A percentile compares a stretch with the other conserved stretches of the same genome.
phyloP scores from a whole-genome alignment of 2,113 vertebrate species.

The Chlamydotis undulata region DNA sequence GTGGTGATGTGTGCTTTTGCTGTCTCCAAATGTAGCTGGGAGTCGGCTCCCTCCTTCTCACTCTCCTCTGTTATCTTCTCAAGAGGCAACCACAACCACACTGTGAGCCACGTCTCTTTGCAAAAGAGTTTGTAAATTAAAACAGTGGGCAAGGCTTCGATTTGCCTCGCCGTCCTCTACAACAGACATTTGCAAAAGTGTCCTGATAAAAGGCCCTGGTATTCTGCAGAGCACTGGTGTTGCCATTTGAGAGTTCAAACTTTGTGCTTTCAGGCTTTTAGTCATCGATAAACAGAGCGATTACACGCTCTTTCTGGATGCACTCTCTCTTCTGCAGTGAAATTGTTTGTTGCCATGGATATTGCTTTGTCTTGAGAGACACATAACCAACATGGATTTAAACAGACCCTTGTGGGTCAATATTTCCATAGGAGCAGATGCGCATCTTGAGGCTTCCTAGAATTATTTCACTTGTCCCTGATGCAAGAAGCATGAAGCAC shows the following conservation, averaged over 20 bases:
- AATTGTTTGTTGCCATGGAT: constrained; percentile 72
- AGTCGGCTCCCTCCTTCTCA: neutral
- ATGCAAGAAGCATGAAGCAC: neutral
- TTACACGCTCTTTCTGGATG: neutral
- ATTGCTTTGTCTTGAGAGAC: constrained; percentile 69
- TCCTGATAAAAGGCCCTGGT: neutral
- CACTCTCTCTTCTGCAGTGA: constrained; percentile 33
- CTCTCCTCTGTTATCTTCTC: neutral
- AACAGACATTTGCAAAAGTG: neutral
- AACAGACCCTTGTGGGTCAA: constrained; percentile 63
- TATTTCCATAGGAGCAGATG: constrained; percentile 57
- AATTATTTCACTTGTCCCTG: neutral
- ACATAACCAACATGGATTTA: constrained; percentile 52
- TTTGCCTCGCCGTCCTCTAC: neutral
- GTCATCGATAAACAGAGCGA: neutral
- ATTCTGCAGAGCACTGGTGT: neutral
- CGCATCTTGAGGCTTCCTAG: neutral
- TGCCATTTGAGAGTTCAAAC: neutral
- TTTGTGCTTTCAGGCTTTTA: constrained; percentile 29
- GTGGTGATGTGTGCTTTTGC: neutral
- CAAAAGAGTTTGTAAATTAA: neutral
- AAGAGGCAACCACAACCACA: neutral
- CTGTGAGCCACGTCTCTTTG: fast-evolving
- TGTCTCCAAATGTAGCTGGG: neutral
- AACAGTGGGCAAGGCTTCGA: neutral